Evolutionary conservation across 2,888 invertebrate genomes (phyloP).

Genomic region (Caenorhabditis plicata): DNA sequence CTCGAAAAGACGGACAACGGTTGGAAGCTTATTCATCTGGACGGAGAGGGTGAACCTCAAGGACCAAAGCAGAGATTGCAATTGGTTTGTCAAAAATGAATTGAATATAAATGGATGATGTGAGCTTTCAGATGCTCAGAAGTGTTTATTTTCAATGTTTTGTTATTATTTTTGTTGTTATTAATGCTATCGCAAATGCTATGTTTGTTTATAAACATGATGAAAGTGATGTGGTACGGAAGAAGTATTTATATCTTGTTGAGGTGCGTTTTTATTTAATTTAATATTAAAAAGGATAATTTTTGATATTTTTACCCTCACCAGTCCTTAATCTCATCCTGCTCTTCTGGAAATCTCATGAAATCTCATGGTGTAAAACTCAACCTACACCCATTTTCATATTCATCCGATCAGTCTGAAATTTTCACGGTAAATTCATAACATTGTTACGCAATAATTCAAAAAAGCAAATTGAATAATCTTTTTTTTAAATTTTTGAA

Average conservation of each 20-base stretch:
- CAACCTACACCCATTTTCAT: too few species aligned
- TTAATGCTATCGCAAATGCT: conserved; percentile 92
- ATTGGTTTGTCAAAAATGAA: conserved; percentile 10
- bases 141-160: conserved; percentile 79
- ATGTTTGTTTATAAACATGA: conserved; percentile 93
- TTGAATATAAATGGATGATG: conserved; percentile 66
- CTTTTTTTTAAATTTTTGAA: too few species aligned
- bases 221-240: conserved; percentile 69
- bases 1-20: conserved; percentile 84
- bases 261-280: too few species aligned
- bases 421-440: too few species aligned
- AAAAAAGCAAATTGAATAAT: too few species aligned
- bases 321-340: too few species aligned
- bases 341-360: too few species aligned
- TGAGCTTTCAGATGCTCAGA: conserved; percentile 76
- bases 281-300: too few species aligned
- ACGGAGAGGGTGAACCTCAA: conserved; percentile 70
- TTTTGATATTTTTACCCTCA: too few species aligned
- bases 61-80: conserved; percentile 43
- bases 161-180: conserved; percentile 90
- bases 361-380: too few species aligned
- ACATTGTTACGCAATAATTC: too few species aligned
- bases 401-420: too few species aligned
- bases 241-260: conserved; percentile 60
- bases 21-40: conserved; percentile 92